Evolutionary conservation across 2,113 vertebrate species (phyloP), one percentile per base, ranked within the genome.

Genomic region (Thalassarche chlororhynchos): DNA sequence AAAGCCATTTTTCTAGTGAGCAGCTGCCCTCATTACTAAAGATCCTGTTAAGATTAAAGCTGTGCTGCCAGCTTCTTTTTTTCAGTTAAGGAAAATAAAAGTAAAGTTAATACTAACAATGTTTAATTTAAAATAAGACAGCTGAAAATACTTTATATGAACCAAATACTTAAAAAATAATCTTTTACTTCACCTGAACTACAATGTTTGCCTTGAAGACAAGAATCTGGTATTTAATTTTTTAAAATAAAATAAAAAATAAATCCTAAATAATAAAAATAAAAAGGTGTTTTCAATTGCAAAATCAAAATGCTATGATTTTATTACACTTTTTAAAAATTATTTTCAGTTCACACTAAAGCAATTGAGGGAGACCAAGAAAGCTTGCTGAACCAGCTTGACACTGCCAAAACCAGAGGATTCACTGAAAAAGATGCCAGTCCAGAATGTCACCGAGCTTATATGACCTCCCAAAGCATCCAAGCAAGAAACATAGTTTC

Each of bases 21-120:
- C 90, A 96, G 85, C 90, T 97, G 82, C 83, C 42, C 47, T 94
- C 70, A 60, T 87, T 84, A 86, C 60, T 84, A 93, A 92, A 94
- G 86, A 90, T 62, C 40, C 46, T 84, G 76, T 42, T 92, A 83
- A 83, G 76, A 89, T 70, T 92, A 87, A 92, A 84, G 36, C 40
- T 84, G 20, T 9, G 25, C 32, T 95, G 76, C 32, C 69, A 84
- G 19, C 2, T 77, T 54, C 2, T 38, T 83, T 78, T 85, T 34
- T 52, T 49, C 26, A 49, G 32, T 69, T 84, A 76, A 36, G 12
- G 23, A 80, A 94, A 87, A 69, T 29, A n/a, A 83, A 91, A 86
- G 8, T 32, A 74, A 74, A 75, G 49, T 72, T 72, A 80, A 70
- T 62, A 18, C 7, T 61, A 66, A 21, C 3, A 72, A 28, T 0